Base-by-base conservation (phyloP, 2,113 vertebrate species). In the Tyto alba region DNA sequence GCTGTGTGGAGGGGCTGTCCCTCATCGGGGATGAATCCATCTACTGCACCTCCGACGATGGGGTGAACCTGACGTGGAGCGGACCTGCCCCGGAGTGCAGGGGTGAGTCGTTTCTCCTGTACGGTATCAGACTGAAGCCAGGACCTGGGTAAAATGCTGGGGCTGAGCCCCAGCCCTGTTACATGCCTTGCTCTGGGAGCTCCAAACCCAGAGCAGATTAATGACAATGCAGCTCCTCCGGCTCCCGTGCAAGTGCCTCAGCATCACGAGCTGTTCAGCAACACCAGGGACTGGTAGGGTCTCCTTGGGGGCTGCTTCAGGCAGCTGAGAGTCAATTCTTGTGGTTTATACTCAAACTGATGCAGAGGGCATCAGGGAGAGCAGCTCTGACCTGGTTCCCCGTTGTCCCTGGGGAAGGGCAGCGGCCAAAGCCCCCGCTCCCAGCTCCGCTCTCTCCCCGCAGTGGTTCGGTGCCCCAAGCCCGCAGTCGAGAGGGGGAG, bases 401-500 rank as follows among this genome's bases (percentile, higher is more conserved):
- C 2, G 0, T 5, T 20, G 32, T 5, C 57, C n/a, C 48, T 48
- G 62, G 62, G 80, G 10, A 36, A 27, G 38, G 36, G 48, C 55
- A n/a, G 62, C 85, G n/a, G 7, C 73, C 57, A 18, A 32, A 4
- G 6, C 40, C 83, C 1, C 17, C 47, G 0, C 7, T 30, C 19
- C n/a, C 57, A 7, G 0, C 64, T 38, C 78, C 5, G 16, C 82
- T 83, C 63, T 89, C 74, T 68, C 9, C 83, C 59, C 17, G 3
- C 85, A 98, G 98, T 22, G 73, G 96, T 97, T 62, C 96, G 97
- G 67, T 98, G 97, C 87, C 97, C 97, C 47, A 81, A 27, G 55
- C 98, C 97, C 5, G 16, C 55, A 4, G 11, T 98, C 29, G 15
- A 34, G 50, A 90, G 94, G 32, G 97, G 97, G 0, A 68, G 64